Evolutionary conservation across 92 coral and sea anemone genomes (phyloP).

Genomic region (Virgularia gustaviana): DNA sequence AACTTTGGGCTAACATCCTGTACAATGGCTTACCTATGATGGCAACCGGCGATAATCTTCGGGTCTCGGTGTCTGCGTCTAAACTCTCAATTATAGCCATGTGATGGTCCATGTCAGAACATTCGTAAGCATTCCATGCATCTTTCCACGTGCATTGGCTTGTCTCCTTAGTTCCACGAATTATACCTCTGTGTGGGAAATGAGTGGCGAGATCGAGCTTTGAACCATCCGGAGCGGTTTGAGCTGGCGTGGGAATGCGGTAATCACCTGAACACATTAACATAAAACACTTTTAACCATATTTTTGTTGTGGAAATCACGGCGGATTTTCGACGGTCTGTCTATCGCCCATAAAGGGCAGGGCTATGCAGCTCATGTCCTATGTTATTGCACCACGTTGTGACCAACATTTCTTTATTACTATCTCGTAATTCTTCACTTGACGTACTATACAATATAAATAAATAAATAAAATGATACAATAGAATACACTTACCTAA

Average conservation of each 20-base stretch:
- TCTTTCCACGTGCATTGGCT: conserved; percentile 64
- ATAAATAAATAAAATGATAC: too few species aligned
- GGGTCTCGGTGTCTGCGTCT: conserved; percentile 84
- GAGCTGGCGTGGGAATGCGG: conserved; percentile 69
- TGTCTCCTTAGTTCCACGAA: conserved; percentile 61
- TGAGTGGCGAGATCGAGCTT: conserved; percentile 58
- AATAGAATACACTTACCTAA: conserved; percentile 62
- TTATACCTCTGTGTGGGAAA: conserved; percentile 86
- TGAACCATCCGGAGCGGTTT: conserved; percentile 69
- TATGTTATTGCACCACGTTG: too few species aligned
- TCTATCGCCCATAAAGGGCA: too few species aligned
- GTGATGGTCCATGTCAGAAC: conserved; percentile 61
- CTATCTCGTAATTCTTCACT: too few species aligned
- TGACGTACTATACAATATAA: too few species aligned
- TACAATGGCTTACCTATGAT: conserved; percentile 34
- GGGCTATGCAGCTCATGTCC: too few species aligned
- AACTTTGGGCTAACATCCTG: too few species aligned
- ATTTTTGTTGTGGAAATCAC: background rate
- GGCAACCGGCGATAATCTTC: conserved; percentile 84
- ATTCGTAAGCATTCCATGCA: conserved; percentile 80
- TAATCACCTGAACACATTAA: conserved; percentile 60
- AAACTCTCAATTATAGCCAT: conserved; percentile 84
- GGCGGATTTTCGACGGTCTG: background rate
- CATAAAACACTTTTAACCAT: background rate
- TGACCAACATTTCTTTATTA: too few species aligned